A percentile compares a stretch with the other conserved stretches of the same genome.
These are phyloP conservation scores for Pseudochromis fuscus DNA, from an alignment of 2,797 vertebrate species.

Conservation along the genomic window DNA sequence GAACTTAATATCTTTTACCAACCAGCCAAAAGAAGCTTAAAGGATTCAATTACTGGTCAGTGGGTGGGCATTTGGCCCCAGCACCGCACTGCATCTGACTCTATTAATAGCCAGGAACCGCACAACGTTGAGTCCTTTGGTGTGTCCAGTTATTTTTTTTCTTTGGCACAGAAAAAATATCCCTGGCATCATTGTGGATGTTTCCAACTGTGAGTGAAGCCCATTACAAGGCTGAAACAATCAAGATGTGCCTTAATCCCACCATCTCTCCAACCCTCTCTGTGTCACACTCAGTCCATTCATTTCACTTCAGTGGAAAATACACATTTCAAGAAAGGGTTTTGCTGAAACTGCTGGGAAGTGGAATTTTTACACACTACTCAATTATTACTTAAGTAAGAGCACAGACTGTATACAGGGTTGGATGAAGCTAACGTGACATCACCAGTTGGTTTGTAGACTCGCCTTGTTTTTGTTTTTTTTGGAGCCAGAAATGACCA, in stretches of 20 bases:
- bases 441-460: no score
- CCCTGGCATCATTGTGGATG: background rate
- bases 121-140: conserved; percentile 11
- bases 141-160: no score
- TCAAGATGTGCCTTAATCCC: background rate
- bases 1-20: background rate
- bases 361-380: background rate
- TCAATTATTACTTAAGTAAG: background rate
- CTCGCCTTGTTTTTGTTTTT: no score
- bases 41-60: background rate
- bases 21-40: conserved; percentile 9
- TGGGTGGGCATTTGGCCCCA: background rate
- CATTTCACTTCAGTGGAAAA: background rate
- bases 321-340: background rate
- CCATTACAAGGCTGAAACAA: background rate
- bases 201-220: background rate
- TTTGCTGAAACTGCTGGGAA: background rate
- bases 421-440: no score
- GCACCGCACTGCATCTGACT: background rate
- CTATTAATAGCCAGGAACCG: conserved; percentile 2
- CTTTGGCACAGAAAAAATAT: no score
- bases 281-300: no score
- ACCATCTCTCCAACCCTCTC: background rate
- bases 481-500: no score
- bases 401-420: background rate